phyloP scores from a whole-genome alignment of 2,797 vertebrate species.

The Pygocentrus nattereri region DNA sequence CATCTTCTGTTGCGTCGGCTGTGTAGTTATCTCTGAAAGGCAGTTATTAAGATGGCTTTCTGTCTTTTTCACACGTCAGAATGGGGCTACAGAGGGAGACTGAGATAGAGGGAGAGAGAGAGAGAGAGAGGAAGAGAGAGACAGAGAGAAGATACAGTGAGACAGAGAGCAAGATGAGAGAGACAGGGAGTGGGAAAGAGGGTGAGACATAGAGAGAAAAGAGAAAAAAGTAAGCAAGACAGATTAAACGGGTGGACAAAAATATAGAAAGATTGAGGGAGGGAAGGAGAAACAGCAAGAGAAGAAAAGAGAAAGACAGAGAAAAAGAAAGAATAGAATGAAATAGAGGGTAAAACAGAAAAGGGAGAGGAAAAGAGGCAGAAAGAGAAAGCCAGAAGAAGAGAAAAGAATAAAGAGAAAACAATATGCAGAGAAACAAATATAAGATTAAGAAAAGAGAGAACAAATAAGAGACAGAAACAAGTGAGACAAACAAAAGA shows the following conservation, averaged over 20 bases:
- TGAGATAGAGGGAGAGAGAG: neutral
- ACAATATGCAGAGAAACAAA: neutral
- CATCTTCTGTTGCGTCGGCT: conserved; percentile 62
- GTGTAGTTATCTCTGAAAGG: conserved; percentile 73
- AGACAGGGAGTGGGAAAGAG: no score
- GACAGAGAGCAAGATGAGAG: no score
- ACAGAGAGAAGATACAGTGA: neutral
- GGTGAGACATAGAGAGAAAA: neutral
- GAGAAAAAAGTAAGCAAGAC: neutral
- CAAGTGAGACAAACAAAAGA: neutral
- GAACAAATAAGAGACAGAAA: neutral
- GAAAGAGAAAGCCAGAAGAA: no score
- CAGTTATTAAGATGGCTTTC: conserved; percentile 73
- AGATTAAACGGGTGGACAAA: neutral
- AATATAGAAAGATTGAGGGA: neutral
- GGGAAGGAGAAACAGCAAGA: neutral
- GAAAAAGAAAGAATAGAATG: no score
- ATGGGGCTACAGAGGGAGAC: neutral
- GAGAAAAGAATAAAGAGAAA: no score
- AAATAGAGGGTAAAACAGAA: neutral
- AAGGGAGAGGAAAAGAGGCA: neutral
- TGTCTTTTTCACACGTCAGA: conserved; percentile 49
- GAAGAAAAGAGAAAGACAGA: conserved; percentile 2
- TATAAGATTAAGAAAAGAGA: neutral
- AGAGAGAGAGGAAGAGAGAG: neutral